Base-by-base conservation (phyloP, 2,888 invertebrate genomes). In the Anoplius nigerrimus region DNA sequence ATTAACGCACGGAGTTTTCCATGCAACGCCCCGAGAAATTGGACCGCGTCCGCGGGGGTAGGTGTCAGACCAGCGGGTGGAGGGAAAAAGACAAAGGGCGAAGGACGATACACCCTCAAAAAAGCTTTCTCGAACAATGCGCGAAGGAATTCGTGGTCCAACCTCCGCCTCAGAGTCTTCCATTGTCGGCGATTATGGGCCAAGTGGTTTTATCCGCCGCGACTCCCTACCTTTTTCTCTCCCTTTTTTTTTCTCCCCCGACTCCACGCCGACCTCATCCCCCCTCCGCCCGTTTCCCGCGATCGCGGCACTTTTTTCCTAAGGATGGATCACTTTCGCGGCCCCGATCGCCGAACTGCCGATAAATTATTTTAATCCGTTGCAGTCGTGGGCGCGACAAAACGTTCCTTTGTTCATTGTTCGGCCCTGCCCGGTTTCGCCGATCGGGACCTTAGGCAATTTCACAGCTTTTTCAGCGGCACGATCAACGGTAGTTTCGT, bases 141-240 rank as follows among this genome's bases (percentile, higher is more conserved):
- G 46, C 57, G 21, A 48, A 74, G 76, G 82, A 84, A 82, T 82
- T 68, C 69, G 20, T 48, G 48, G 57, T 69, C 62, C 48, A 48
- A 69, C 66, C 62, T 69, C n/a, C 70, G 62, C 68, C 69, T 60
- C 69, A 64, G 53, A 71, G 51, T 27, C 45, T 69, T 71, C 82
- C 78, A 86, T 85, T 86, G 85, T 87, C 75, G 57, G 72, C 80
- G 80, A 81, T 85, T 84, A 78, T 81, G 75, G 83, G 80, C 6
- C 83, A 81, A 85, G 82, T 78, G 78, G 80, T 81, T 79, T 80
- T 80, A 81, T 80, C 77, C 75, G 71, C 72, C 71, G 69, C 55
- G 62, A 58, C 59, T 55, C 62, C 56, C 34, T 54, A 15, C 18
- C n/a, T 13, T 20, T 24, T 52, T 46, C 53, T 45, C 27, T 51